These are phyloP conservation scores for Rhagoletis zephyria DNA, from an alignment of 1,140 invertebrate species.

Conservation along the genomic window DNA sequence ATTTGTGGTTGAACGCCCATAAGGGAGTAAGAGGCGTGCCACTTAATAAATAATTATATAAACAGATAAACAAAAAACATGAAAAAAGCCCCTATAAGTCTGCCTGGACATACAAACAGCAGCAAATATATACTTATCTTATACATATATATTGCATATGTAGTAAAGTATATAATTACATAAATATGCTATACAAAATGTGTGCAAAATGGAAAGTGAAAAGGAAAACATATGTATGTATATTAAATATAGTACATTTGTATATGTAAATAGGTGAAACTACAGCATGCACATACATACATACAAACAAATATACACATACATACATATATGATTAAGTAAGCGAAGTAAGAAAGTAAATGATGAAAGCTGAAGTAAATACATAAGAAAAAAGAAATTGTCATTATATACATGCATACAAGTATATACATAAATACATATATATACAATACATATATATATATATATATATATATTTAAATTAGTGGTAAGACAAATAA, in stretches of 20 bases:
- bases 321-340: slow-evolving; percentile 12
- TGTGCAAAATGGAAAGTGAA: background rate
- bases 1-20: slow-evolving; percentile 1
- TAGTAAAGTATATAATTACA: background rate
- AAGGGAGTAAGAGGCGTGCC: background rate
- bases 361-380: slow-evolving; percentile 3
- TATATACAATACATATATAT: slow-evolving; percentile 3
- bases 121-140: slow-evolving; percentile 51
- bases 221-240: background rate
- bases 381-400: background rate
- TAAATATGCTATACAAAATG: background rate
- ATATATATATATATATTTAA: slow-evolving; percentile 23
- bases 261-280: background rate
- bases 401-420: slow-evolving; percentile 48
- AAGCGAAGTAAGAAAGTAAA: background rate
- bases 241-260: background rate
- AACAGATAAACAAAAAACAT: background rate
- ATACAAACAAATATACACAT: background rate
- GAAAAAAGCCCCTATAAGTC: slow-evolving; percentile 5
- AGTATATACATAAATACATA: slow-evolving; percentile 34
- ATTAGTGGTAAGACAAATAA: slow-evolving; percentile 32
- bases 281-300: background rate
- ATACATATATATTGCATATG: slow-evolving; percentile 5
- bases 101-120: slow-evolving; percentile 34
- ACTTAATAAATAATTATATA: slow-evolving; percentile 8